Evolutionary conservation across 2,797 vertebrate species (phyloP).

Genomic region (Cirrhinus mrigala): DNA sequence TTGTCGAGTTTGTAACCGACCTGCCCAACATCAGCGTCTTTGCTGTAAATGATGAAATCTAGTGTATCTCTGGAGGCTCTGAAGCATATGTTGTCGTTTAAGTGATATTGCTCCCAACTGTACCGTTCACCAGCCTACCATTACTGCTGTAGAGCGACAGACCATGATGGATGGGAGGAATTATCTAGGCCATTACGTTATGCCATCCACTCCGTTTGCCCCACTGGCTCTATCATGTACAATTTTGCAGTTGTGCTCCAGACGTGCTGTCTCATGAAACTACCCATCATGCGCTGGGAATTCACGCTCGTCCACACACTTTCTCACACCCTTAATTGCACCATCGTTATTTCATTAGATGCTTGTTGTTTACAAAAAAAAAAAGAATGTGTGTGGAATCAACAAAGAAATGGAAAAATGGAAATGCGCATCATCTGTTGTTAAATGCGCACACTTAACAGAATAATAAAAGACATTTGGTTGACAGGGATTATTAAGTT

Average conservation of each 20-base stretch:
- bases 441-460: background rate
- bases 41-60: background rate
- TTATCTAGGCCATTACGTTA: conserved; percentile 37
- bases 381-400: conserved; percentile 13
- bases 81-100: conserved; percentile 35
- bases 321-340: background rate
- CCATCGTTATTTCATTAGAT: conserved; percentile 24
- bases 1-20: background rate
- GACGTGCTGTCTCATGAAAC: conserved; percentile 13
- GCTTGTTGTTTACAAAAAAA: conserved; percentile 36
- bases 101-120: conserved; percentile 41
- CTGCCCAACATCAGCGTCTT: background rate
- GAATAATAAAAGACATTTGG: background rate
- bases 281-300: conserved; percentile 27
- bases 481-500: background rate
- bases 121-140: background rate
- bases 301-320: background rate
- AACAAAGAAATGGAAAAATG: conserved; percentile 35
- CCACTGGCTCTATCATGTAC: conserved; percentile 16
- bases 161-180: conserved; percentile 39
- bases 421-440: background rate
- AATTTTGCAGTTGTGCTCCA: conserved; percentile 19
- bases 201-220: conserved; percentile 23
- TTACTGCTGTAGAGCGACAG: conserved; percentile 11
- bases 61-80: background rate